Evolutionary conservation across 2,888 invertebrate genomes (phyloP), one percentile per base, ranked within the genome.

Genomic region (Acanthopleura granulata): DNA sequence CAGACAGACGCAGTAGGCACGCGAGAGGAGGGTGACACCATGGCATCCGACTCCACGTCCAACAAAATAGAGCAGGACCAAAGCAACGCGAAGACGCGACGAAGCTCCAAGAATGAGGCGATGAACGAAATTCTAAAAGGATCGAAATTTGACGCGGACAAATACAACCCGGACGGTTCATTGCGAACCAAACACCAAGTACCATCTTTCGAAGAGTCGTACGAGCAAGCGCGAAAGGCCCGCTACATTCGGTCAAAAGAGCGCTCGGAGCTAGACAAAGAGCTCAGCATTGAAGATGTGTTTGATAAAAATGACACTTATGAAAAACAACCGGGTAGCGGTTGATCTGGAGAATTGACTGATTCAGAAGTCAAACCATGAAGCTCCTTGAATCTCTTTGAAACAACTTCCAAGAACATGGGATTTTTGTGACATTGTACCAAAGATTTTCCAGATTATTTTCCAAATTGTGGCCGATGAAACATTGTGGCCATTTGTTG

Each of bases 91-190:
- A 66, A 66, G 25, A 25, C 15, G 16, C 66, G 29, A 27, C 66
- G 66, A 6, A 25, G 66, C 66, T 66, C 66, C 16, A 66, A 66
- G 14, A 16, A 6, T n/a, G 22, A 22, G 6, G 22, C 18, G n/a
- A 6, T 22, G 18, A 12, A 57, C 18, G 57, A 57, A n/a, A 57
- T 57, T 18, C 57, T 57, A 18, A 57, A 57, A 57, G 57, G 57
- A 22, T 57, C 57, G 22, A 57, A 57, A 22, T 66, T 66, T 27
- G 66, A 66, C 29, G 49, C 40, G 1, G 71, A 71, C n/a, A 71
- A 78, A 61, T 85, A 84, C 77, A 86, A 86, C 75, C 79, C 84
- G 0, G 86, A 86, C 69, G 86, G 86, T 14, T 79, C 81, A 16
- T 62, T 84, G 16, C 80, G 85, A 18, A 87, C 85, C 1, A 75